phyloP scores from a whole-genome alignment of 2,888 invertebrate genomes.

The Sarcophaga subvicina region DNA sequence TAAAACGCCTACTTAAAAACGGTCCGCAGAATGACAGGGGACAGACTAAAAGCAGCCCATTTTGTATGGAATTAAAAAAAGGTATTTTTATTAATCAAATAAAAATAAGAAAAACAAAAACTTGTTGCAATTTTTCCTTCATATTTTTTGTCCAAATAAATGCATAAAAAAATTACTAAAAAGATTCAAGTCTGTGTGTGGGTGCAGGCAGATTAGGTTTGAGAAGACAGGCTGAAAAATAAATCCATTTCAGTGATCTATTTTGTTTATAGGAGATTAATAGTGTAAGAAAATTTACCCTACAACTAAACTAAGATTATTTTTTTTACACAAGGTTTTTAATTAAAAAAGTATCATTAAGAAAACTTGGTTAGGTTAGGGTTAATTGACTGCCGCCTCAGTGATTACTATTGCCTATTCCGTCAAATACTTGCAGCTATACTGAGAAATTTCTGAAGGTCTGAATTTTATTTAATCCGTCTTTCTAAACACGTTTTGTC shows the following conservation, averaged over 20 bases:
- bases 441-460: no score
- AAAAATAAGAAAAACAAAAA: conserved; percentile 25
- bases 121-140: conserved; percentile 45
- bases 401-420: no score
- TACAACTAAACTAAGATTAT: neutral
- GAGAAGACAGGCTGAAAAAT: neutral
- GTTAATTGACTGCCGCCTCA: no score
- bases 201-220: conserved; percentile 50
- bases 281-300: neutral
- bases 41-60: conserved; percentile 23
- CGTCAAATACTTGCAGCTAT: no score
- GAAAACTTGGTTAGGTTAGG: no score
- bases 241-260: neutral
- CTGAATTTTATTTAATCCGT: no score
- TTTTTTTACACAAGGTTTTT: no score
- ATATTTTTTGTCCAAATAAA: conserved; percentile 6
- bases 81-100: conserved; percentile 2
- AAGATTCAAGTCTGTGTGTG: conserved; percentile 24
- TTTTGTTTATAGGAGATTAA: neutral
- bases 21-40: conserved; percentile 28
- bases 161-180: no score
- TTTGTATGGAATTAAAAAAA: conserved; percentile 45
- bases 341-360: no score
- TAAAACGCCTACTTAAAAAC: conserved; percentile 61
- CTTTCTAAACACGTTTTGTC: no score